A percentile compares a stretch with the other conserved stretches of the same genome.
Conservation (phyloP, 1,140 invertebrate genomes). For the Ruditapes philippinarum region DNA sequence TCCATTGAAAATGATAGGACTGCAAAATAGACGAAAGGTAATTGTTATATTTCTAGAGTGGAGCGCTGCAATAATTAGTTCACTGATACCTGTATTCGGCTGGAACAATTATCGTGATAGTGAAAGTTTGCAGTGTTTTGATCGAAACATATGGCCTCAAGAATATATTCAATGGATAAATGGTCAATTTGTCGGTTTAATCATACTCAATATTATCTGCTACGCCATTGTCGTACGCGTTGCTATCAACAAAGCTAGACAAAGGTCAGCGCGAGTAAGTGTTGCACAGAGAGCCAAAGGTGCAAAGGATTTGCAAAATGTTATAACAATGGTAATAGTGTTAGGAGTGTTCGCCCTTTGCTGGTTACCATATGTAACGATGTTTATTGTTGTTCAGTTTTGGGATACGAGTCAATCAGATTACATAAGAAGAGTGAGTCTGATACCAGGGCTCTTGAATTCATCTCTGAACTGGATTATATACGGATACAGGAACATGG, state of each 20-base stretch:
- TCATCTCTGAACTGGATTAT: constrained; percentile 20
- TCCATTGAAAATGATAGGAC: not conserved
- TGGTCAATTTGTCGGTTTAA: not conserved
- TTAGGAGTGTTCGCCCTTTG: not conserved
- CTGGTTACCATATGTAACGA: constrained; percentile 5
- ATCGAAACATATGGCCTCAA: not conserved
- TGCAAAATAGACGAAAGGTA: not conserved
- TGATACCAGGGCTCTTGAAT: not conserved
- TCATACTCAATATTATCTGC: not conserved
- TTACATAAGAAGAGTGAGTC: not conserved
- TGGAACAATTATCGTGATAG: not conserved
- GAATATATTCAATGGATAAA: not conserved
- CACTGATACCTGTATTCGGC: not conserved
- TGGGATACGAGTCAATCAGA: not conserved
- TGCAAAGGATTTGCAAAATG: not conserved
- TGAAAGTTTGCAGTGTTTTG: not conserved
- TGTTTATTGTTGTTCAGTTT: not conserved
- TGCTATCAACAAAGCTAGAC: not conserved
- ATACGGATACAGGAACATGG: constrained; percentile 14
- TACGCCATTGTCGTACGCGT: not conserved
- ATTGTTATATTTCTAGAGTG: not conserved
- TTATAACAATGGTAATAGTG: constrained; percentile 7
- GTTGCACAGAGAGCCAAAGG: not conserved
- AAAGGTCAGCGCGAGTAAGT: not conserved
- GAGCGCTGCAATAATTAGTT: not conserved